Percentiles rank a stretch among this genome's conserved stretches.
Evolutionary conservation across 1,140 invertebrate genomes (phyloP).

Genomic region (Euglossa dilemma): DNA sequence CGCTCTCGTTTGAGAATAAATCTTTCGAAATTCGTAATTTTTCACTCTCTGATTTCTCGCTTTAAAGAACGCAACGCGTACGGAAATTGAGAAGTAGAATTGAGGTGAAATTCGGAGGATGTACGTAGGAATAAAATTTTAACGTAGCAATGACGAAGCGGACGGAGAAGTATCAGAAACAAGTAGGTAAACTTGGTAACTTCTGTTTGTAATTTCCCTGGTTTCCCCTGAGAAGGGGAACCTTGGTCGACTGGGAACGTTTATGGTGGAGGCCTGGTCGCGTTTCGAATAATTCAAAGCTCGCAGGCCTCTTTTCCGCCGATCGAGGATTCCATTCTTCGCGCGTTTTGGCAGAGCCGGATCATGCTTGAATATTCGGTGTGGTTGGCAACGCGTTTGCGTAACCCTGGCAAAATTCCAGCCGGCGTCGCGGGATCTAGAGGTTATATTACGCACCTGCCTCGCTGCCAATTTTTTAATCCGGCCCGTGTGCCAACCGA

Average conservation of each 20-base stretch:
- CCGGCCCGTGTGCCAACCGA: conserved; percentile 21
- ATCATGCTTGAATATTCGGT: conserved; percentile 27
- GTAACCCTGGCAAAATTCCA: conserved; percentile 55
- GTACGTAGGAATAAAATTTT: no score
- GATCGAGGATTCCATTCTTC: conserved; percentile 49
- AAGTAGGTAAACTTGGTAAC: no score
- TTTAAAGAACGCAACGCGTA: no score
- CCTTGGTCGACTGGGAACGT: not conserved
- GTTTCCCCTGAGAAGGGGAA: not conserved
- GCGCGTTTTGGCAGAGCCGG: conserved; percentile 52
- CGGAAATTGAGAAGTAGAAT: no score
- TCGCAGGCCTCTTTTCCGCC: not conserved
- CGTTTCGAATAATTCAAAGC: conserved; percentile 18
- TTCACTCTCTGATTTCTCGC: no score
- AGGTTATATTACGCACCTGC: conserved; percentile 55
- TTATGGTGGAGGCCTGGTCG: not conserved
- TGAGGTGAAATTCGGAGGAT: no score
- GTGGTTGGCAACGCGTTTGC: conserved; percentile 48
- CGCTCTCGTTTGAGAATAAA: no score
- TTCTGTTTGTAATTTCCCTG: not conserved
- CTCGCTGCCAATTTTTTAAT: conserved; percentile 46
- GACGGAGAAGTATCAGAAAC: no score
- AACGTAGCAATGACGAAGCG: no score
- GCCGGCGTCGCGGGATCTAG: not conserved
- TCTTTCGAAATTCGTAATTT: no score